phyloP scores from a whole-genome alignment of 2,113 vertebrate species.

The Ammodytes dubius region DNA sequence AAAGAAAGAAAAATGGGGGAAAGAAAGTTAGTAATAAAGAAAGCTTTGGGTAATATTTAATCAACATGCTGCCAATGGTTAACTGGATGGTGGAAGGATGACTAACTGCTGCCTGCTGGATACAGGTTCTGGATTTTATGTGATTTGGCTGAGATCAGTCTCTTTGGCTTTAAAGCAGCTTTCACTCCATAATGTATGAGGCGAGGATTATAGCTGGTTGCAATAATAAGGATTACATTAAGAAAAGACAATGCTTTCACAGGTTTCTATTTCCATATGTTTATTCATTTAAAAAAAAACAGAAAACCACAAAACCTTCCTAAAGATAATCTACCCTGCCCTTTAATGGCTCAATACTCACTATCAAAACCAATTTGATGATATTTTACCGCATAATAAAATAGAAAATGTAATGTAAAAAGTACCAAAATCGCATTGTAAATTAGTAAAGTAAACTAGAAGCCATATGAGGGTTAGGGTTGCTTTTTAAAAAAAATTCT shows the following conservation, averaged over 20 bases:
- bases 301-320: neutral
- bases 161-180: conserved; percentile 13
- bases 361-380: neutral
- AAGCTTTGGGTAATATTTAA: conserved; percentile 32
- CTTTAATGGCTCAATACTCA: neutral
- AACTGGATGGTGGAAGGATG: conserved; percentile 28
- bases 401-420: neutral
- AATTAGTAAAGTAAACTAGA: neutral
- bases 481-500: too few species aligned
- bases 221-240: neutral
- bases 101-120: conserved; percentile 24
- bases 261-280: neutral
- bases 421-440: neutral
- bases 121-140: conserved; percentile 11
- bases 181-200: conserved; percentile 41
- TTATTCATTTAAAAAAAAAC: neutral
- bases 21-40: conserved; percentile 8
- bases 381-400: neutral
- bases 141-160: conserved; percentile 11
- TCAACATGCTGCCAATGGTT: conserved; percentile 52
- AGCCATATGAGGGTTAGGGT: neutral
- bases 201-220: neutral
- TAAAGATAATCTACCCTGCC: neutral
- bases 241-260: neutral
- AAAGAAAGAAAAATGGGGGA: conserved; percentile 1